A percentile compares a stretch with the other conserved stretches of the same genome.
Conservation (phyloP, 2,113 vertebrate genomes). For the Lepus americanus region DNA sequence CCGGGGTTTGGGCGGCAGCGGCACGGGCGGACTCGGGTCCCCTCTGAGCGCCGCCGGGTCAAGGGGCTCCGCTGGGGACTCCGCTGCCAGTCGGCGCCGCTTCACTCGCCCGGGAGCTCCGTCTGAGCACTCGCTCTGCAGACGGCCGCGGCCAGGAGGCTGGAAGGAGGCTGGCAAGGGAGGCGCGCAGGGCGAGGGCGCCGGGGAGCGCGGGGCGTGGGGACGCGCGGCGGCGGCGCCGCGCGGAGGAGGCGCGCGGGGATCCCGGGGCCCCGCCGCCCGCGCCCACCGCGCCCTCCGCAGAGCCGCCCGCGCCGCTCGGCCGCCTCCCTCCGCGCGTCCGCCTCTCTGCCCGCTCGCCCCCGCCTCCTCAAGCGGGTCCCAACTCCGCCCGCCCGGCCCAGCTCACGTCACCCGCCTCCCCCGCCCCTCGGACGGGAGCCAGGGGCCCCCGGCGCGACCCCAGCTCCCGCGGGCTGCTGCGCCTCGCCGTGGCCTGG, state of each 20-base stretch:
- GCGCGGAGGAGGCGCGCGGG: slow-evolving; percentile 79
- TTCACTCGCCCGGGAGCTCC: slow-evolving; percentile 74
- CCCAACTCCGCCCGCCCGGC: slow-evolving; percentile 79
- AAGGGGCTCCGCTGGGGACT: neutral
- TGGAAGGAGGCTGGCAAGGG: slow-evolving; percentile 64
- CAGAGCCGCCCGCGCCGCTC: slow-evolving; percentile 68
- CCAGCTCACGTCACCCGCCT: slow-evolving; percentile 83
- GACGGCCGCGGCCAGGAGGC: slow-evolving; percentile 67
- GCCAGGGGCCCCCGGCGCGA: slow-evolving; percentile 51
- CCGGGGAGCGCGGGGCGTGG: slow-evolving; percentile 69
- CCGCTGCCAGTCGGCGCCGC: neutral
- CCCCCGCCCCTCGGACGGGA: slow-evolving; percentile 77
- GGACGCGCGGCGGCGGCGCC: slow-evolving; percentile 76
- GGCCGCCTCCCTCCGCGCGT: slow-evolving; percentile 69
- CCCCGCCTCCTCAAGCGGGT: slow-evolving; percentile 75
- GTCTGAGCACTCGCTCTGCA: slow-evolving; percentile 76
- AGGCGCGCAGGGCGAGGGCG: slow-evolving; percentile 75
- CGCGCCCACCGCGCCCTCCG: slow-evolving; percentile 81
- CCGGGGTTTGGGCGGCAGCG: neutral
- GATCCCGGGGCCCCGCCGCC: slow-evolving; percentile 81
- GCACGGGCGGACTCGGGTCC: neutral
- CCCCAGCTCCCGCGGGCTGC: neutral
- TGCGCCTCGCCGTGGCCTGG: neutral
- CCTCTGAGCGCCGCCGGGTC: neutral
- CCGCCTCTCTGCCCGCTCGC: slow-evolving; percentile 63